phyloP scores from a whole-genome alignment of 2,113 vertebrate species.

The Archocentrus centrarchus region DNA sequence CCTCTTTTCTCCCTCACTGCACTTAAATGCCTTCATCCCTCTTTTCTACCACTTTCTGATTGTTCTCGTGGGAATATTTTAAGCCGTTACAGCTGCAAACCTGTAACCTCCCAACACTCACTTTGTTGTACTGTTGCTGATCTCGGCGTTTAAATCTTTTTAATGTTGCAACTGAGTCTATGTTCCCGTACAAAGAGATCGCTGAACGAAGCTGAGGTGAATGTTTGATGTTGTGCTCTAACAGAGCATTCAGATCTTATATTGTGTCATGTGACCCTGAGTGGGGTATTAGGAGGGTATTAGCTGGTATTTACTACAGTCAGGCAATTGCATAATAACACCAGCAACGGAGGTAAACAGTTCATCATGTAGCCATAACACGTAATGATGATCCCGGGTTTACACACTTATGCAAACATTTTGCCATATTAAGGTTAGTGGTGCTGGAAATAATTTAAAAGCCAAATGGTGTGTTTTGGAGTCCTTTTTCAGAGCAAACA shows the following conservation, averaged over 20 bases:
- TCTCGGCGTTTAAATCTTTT: background rate
- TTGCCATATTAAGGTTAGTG: background rate
- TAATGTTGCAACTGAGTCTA: background rate
- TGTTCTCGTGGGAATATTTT: background rate
- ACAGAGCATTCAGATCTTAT: constrained; percentile 3
- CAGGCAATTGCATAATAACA: background rate
- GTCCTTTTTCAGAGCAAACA: background rate
- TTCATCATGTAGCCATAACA: constrained; percentile 2
- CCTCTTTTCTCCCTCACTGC: constrained; percentile 10
- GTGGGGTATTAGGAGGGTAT: background rate
- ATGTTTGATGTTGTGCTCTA: background rate
- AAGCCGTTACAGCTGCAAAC: background rate
- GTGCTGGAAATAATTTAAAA: background rate
- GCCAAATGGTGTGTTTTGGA: background rate
- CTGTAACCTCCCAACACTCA: background rate
- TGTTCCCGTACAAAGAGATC: background rate
- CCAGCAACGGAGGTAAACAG: background rate
- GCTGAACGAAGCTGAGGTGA: background rate
- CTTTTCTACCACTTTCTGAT: background rate
- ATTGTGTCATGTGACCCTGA: constrained; percentile 11
- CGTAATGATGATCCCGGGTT: background rate
- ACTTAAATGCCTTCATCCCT: constrained; percentile 19
- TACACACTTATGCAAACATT: background rate
- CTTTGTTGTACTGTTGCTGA: background rate
- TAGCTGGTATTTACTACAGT: background rate